A percentile compares a stretch with the other conserved stretches of the same genome.
phyloP scores from a whole-genome alignment of 1,140 invertebrate species.

The Drosophila miranda region DNA sequence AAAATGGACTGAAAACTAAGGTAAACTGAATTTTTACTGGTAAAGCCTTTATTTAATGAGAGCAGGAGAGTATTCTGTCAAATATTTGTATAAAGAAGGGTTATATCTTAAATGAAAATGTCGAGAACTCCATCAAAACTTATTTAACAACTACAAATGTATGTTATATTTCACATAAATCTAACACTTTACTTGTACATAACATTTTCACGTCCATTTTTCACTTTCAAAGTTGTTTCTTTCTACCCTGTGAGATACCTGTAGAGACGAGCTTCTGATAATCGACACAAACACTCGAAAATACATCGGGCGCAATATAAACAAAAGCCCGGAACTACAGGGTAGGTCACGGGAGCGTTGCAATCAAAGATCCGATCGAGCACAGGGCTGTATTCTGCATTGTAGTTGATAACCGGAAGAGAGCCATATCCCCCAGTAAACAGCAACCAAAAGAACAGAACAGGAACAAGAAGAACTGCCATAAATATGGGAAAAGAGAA shows the following conservation, averaged over 20 bases:
- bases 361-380: slow-evolving; percentile 15
- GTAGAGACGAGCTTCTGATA: slow-evolving; percentile 99
- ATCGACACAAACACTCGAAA: slow-evolving; percentile 83
- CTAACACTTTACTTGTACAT: too few species aligned
- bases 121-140: too few species aligned
- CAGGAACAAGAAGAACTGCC: slow-evolving; percentile 60
- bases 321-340: slow-evolving; percentile 99
- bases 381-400: neutral
- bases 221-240: slow-evolving; percentile 53
- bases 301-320: slow-evolving; percentile 87
- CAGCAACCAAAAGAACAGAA: neutral
- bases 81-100: neutral
- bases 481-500: slow-evolving; percentile 64
- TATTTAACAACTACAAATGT: too few species aligned
- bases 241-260: slow-evolving; percentile 96
- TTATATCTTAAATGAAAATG: too few species aligned
- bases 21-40: too few species aligned
- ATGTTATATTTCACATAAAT: neutral
- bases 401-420: slow-evolving; percentile 31
- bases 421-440: slow-evolving; percentile 30
- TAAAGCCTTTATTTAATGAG: too few species aligned
- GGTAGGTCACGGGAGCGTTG: slow-evolving; percentile 97
- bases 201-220: neutral
- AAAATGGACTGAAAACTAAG: slow-evolving; percentile 13
- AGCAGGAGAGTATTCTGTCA: neutral